These are phyloP conservation scores for Drymonia ruficornis DNA, from an alignment of 2,888 invertebrate species.

Conservation along the genomic window DNA sequence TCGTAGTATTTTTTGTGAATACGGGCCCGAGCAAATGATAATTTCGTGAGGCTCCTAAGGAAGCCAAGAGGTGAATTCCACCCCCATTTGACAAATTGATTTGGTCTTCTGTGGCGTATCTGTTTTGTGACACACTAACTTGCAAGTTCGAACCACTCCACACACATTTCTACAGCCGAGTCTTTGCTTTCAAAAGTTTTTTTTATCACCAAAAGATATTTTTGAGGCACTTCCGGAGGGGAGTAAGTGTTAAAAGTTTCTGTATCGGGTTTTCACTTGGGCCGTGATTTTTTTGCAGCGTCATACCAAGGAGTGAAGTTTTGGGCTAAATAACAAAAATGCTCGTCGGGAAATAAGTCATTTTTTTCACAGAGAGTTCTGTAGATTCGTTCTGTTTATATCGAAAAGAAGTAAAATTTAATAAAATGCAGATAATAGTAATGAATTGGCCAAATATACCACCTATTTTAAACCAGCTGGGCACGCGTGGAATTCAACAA, in stretches of 20 bases:
- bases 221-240: slow-evolving; percentile 23
- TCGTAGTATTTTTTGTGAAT: no score
- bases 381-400: slow-evolving; percentile 19
- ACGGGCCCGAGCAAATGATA: no score
- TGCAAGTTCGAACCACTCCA: slow-evolving; percentile 22
- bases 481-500: no score
- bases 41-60: no score
- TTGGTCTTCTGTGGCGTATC: background rate
- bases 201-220: slow-evolving; percentile 23
- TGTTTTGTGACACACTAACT: background rate
- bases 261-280: slow-evolving; percentile 31
- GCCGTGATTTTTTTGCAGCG: slow-evolving; percentile 28
- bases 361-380: slow-evolving; percentile 6
- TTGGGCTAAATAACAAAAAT: background rate
- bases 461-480: no score
- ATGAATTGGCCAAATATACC: no score
- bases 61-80: no score
- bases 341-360: slow-evolving; percentile 21
- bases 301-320: slow-evolving; percentile 10
- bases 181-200: slow-evolving; percentile 21
- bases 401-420: no score
- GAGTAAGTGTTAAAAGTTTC: slow-evolving; percentile 27
- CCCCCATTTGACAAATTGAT: background rate
- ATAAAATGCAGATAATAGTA: no score
- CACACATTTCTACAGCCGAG: slow-evolving; percentile 30